phyloP scores from a whole-genome alignment of 53 echinoderm and acorn worm species.

The Echinarachnius parma region DNA sequence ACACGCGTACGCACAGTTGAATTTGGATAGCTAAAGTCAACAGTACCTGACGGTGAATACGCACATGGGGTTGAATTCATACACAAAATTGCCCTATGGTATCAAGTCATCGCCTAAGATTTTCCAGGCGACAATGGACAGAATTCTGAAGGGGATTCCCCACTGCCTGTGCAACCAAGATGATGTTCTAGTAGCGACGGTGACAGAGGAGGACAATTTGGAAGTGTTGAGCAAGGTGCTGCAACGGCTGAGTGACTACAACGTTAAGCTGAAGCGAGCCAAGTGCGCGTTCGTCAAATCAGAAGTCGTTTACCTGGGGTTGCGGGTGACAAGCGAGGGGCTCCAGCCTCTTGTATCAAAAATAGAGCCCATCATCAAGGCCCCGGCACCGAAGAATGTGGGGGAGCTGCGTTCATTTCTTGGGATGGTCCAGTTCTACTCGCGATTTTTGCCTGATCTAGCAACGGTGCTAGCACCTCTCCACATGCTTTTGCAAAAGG shows the following conservation, averaged over 20 bases:
- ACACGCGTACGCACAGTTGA: constrained; percentile 51
- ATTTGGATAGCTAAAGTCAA: constrained; percentile 44
- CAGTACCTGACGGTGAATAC: constrained; percentile 55
- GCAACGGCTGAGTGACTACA: constrained; percentile 35
- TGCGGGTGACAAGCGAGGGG: constrained; percentile 21
- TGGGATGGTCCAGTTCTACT: constrained; percentile 40
- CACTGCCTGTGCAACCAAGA: constrained; percentile 54
- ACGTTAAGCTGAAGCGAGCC: constrained; percentile 19
- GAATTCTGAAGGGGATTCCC: constrained; percentile 47
- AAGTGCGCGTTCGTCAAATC: constrained; percentile 34
- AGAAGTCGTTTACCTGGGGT: constrained; percentile 37
- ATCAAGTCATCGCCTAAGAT: constrained; percentile 53
- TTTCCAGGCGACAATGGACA: constrained; percentile 61
- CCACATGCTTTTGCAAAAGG: too few species aligned
- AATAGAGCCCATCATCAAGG: constrained; percentile 23
- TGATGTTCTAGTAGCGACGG: constrained; percentile 42
- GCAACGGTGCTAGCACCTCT: constrained; percentile 8
- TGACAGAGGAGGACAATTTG: constrained; percentile 17
- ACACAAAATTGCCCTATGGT: constrained; percentile 61
- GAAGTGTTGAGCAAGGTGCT: constrained; percentile 8
- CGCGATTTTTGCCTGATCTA: constrained; percentile 24
- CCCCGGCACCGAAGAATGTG: constrained; percentile 27
- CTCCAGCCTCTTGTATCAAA: constrained; percentile 15
- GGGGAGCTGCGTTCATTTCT: constrained; percentile 18
- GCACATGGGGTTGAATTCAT: constrained; percentile 47